phyloP scores from a whole-genome alignment of 2,113 vertebrate genomes.

The Protomyctophum bolini region DNA sequence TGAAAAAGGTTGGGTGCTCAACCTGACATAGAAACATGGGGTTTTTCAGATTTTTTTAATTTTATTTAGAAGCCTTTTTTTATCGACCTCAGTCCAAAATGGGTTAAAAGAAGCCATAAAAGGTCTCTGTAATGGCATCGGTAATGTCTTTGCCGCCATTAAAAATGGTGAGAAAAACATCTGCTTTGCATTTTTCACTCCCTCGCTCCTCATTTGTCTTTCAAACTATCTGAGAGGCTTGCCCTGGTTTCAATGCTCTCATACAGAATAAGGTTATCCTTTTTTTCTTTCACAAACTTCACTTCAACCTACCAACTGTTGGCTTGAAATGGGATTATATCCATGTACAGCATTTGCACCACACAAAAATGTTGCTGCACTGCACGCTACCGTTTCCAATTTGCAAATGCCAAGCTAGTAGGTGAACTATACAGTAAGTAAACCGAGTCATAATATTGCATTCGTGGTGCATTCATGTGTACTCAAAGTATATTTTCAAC shows the following conservation, averaged over 20 bases:
- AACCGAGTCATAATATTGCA: conserved; percentile 8
- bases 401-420: conserved; percentile 34
- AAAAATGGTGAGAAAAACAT: conserved; percentile 80
- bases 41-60: too few relatives aligned
- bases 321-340: conserved; percentile 22
- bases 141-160: conserved; percentile 86
- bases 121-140: conserved; percentile 95
- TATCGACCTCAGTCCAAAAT: too few relatives aligned
- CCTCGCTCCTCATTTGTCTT: conserved; percentile 76
- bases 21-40: too few relatives aligned
- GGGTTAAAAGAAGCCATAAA: conserved; percentile 93
- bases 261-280: conserved; percentile 38
- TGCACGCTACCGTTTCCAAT: neutral
- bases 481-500: conserved; percentile 7
- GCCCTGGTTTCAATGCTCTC: conserved; percentile 62
- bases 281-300: conserved; percentile 53
- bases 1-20: too few relatives aligned
- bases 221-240: conserved; percentile 63
- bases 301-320: conserved; percentile 28
- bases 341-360: neutral
- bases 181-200: conserved; percentile 82
- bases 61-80: too few relatives aligned
- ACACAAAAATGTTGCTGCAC: neutral
- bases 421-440: neutral
- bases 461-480: neutral